phyloP scores from a whole-genome alignment of 2,797 vertebrate species.

The Australoheros facetus region DNA sequence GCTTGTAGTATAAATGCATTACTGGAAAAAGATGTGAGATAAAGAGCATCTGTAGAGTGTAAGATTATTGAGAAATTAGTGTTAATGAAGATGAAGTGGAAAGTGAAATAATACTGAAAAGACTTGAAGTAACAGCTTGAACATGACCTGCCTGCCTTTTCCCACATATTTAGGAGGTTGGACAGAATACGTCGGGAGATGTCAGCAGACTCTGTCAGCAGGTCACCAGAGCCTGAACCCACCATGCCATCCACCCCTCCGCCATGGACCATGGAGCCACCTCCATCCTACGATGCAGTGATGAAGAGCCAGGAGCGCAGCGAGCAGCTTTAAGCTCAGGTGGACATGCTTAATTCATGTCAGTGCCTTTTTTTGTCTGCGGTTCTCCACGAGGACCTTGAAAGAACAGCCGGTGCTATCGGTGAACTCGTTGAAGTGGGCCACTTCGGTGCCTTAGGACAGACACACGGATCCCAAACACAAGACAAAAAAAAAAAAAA shows the following conservation, averaged over 20 bases:
- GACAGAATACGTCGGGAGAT: conserved; percentile 83
- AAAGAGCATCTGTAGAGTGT: not conserved
- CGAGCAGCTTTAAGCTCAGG: conserved; percentile 53
- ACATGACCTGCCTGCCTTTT: not conserved
- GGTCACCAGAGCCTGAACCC: conserved; percentile 54
- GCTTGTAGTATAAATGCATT: not conserved
- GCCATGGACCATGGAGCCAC: conserved; percentile 81
- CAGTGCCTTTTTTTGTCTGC: conserved; percentile 38
- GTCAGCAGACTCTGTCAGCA: conserved; percentile 68
- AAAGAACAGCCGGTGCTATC: conserved; percentile 4
- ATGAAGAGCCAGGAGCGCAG: conserved; percentile 80
- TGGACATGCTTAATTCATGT: not conserved
- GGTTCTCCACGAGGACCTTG: not conserved
- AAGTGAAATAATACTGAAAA: not conserved
- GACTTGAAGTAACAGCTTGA: not conserved
- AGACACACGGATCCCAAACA: conserved; percentile 5
- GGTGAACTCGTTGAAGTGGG: not conserved
- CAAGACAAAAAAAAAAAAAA: not conserved
- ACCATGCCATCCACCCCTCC: conserved; percentile 68
- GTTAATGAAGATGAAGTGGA: not conserved
- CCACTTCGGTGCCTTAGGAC: conserved; percentile 40
- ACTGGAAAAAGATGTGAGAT: not conserved
- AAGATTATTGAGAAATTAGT: no score
- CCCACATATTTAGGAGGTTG: conserved; percentile 69
- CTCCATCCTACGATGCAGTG: conserved; percentile 83